These are phyloP conservation scores for Hydractinia echinata DNA, from an alignment of 30 jellyfish, hydroid and myxozoan species.

Conservation along the genomic window DNA sequence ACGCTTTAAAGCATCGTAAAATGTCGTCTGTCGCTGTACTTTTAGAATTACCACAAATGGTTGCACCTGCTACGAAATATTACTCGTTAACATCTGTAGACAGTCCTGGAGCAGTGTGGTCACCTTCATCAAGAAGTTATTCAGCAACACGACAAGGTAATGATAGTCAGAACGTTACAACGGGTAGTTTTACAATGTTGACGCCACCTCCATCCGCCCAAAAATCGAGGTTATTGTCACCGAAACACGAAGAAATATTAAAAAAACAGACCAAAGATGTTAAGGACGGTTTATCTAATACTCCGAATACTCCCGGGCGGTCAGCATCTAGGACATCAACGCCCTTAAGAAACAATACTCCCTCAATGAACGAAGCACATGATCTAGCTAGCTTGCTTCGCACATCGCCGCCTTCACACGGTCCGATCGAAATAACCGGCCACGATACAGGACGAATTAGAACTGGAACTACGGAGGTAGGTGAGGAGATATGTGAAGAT, in stretches of 20 bases:
- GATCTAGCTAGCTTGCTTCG: not conserved
- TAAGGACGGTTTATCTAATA: not conserved
- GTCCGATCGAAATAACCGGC: constrained; percentile 28
- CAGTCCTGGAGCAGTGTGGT: constrained; percentile 68
- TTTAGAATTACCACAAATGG: constrained; percentile 85
- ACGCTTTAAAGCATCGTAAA: constrained; percentile 75
- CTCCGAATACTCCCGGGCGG: not conserved
- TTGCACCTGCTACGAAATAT: constrained; percentile 83
- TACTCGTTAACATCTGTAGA: constrained; percentile 66
- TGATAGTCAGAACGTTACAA: not conserved
- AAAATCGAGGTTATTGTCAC: constrained; percentile 28
- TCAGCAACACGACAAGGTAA: constrained; percentile 19
- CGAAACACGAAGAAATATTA: constrained; percentile 41
- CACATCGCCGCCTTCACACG: constrained; percentile 5
- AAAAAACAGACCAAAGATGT: constrained; percentile 29
- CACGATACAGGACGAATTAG: constrained; percentile 19
- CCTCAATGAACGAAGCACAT: not conserved
- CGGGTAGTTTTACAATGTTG: not conserved
- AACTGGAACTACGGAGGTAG: constrained; percentile 32
- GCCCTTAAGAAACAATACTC: not conserved
- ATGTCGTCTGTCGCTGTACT: constrained; percentile 72
- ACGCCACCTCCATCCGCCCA: constrained; percentile 15
- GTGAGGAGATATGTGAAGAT: constrained; percentile 39
- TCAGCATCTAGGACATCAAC: not conserved
- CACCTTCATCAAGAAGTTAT: constrained; percentile 80